Base-by-base conservation (phyloP, 1,140 invertebrate species). In the Heliconius hermathena region DNA sequence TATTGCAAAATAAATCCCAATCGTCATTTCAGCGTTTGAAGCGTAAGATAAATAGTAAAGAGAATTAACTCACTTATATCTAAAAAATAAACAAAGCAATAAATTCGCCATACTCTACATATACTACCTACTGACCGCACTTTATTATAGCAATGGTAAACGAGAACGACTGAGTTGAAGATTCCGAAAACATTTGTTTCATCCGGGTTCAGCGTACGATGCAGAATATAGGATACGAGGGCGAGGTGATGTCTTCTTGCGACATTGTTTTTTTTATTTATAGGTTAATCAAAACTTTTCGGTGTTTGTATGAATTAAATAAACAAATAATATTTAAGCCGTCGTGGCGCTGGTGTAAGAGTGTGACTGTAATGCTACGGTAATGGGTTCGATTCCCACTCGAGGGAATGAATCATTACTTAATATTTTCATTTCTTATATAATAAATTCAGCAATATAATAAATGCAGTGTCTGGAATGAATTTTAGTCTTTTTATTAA, bases 141-240 rank as follows among this genome's bases (percentile, higher is more conserved):
- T 70, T 38, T 18, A 76, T 76, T 60, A 36, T 18, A 57, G 33
- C 26, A 73, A 75, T 79, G 57, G 54, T 75, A 75, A 79, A 79
- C 73, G 75, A 29, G 36, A 38, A 38, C 29, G 49, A 75, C 13
- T 29, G 78, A 72, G 66, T 11, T 72, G 33, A 76, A 80, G 74
- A 80, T 80, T 77, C 71, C 73, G 74, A 77, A 83, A 82, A 84
- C 84, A 84, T 83, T 80, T 66, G 22, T 74, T 60, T 46, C 66
- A 77, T 82, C 81, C 77, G 78, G 78, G 83, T 81, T 84, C 84
- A 81, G 71, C 57, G 81, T n/a, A 72, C 84, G 57, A 73, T 73
- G 74, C n/a, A 46, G 54, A 73, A 80, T 76, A 75, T 80, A 80
- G 78, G 78, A 76, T 71, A 76, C 74, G 46, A 80, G 66, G 77